These are phyloP conservation scores for Catocala sponsa DNA, from an alignment of 2,888 invertebrate species.

Conservation along the genomic window DNA sequence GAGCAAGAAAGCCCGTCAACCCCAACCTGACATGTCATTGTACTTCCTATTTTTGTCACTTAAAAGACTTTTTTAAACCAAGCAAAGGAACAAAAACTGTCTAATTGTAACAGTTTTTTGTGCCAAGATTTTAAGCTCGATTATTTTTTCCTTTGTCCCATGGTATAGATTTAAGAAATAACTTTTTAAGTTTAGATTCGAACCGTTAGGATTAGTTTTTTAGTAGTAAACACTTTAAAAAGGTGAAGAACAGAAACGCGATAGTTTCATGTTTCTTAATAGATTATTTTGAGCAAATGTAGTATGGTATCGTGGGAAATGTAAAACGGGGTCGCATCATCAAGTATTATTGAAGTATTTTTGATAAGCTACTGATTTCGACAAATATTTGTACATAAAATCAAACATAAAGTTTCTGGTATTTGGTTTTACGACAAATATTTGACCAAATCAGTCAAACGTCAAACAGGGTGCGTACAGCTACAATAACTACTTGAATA, in stretches of 20 bases:
- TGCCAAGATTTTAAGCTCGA: slow-evolving; percentile 81
- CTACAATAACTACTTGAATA: slow-evolving; percentile 13
- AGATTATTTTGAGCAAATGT: slow-evolving; percentile 14
- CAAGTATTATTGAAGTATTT: slow-evolving; percentile 8
- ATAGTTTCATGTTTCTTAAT: slow-evolving; percentile 24
- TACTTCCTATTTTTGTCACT: slow-evolving; percentile 83
- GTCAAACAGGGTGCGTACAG: slow-evolving; percentile 5
- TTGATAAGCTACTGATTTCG: slow-evolving; percentile 11
- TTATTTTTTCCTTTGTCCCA: slow-evolving; percentile 78
- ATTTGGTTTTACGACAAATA: slow-evolving; percentile 17
- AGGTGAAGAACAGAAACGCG: slow-evolving; percentile 24
- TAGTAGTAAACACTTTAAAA: slow-evolving; percentile 32
- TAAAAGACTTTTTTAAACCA: slow-evolving; percentile 74
- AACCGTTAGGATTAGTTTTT: slow-evolving; percentile 58
- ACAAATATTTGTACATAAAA: slow-evolving; percentile 15
- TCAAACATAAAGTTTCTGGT: slow-evolving; percentile 6
- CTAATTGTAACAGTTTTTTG: slow-evolving; percentile 87
- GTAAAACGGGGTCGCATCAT: slow-evolving; percentile 2
- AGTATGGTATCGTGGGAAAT: slow-evolving; percentile 19
- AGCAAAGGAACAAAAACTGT: slow-evolving; percentile 81
- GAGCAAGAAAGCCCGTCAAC: slow-evolving; percentile 73
- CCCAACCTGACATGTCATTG: slow-evolving; percentile 85
- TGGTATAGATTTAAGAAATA: slow-evolving; percentile 57
- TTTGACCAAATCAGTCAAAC: slow-evolving; percentile 13
- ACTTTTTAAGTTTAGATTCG: slow-evolving; percentile 55